Evolutionary conservation across 64 coral and sea anemone genomes (phyloP).

Genomic region (Dendrophyllia cribrosa): DNA sequence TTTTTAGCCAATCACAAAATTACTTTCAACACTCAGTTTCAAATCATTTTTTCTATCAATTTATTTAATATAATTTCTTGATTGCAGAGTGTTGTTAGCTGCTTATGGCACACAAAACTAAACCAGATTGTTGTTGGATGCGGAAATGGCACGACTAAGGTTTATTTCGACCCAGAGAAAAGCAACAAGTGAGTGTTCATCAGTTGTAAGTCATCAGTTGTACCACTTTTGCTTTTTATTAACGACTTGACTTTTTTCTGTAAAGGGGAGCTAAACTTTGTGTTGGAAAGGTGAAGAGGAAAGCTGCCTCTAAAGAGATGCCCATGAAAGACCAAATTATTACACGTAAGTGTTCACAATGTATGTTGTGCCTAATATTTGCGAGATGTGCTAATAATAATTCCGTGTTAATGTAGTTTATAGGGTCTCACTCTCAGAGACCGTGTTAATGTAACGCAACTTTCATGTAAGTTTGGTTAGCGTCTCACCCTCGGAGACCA

Average conservation of each 20-base stretch:
- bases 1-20: neutral
- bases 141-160: slow-evolving; percentile 82
- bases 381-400: neutral
- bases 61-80: neutral
- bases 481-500: too few species aligned
- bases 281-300: slow-evolving; percentile 86
- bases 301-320: slow-evolving; percentile 86
- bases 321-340: slow-evolving; percentile 92
- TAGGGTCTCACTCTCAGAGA: too few species aligned
- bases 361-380: neutral
- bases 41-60: neutral
- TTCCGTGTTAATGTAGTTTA: too few species aligned
- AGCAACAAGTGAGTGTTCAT: slow-evolving; percentile 86
- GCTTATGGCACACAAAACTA: slow-evolving; percentile 89
- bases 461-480: too few species aligned
- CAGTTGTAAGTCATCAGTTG: neutral
- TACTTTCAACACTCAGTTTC: neutral
- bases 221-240: neutral
- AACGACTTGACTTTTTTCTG: slow-evolving; percentile 5
- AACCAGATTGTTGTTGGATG: slow-evolving; percentile 92
- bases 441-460: too few species aligned
- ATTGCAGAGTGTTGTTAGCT: slow-evolving; percentile 93
- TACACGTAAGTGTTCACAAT: slow-evolving; percentile 74
- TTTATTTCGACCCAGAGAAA: slow-evolving; percentile 93
- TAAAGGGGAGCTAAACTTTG: slow-evolving; percentile 97